Base-by-base conservation (phyloP, 2,113 vertebrate genomes). In the Oenanthe oenanthe region DNA sequence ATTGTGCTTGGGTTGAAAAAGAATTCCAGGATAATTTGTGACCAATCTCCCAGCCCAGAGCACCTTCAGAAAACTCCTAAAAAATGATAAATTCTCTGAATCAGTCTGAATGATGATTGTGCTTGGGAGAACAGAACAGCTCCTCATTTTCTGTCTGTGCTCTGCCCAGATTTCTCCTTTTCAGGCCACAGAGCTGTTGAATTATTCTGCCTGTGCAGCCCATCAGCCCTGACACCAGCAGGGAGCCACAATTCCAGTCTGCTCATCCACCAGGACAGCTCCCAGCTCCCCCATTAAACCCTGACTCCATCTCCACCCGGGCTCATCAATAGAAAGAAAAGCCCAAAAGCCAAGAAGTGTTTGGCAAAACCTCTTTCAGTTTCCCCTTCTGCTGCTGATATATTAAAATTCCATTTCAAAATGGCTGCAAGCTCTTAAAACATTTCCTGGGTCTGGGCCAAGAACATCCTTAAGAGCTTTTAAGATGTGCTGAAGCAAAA, bases 211-310 rank as follows among this genome's bases (percentile, higher is more conserved):
- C 67, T 28, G 22, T 12, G 13, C n/a, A 63, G 20, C n/a, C 48
- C 40, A 38, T 21, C 53, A 34, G 8, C 32, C n/a, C 5, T 4
- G 43, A 24, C 43, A 11, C 22, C 36, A 38, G 3, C 0, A 3
- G 54, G 17, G 38, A 13, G 36, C 48, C 3, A 0, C 1, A 60
- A 15, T 29, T 54, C 79, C 76, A 53, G 24, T 3, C 73, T 12
- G 28, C 62, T 29, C 78, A 36, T 12, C 0, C 5, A 58, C 24
- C 4, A 10, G 0, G 0, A 1, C 0, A 3, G 14, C 34, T 53
- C 85, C 7, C 3, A 34, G 24, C 34, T 5, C 10, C 2, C 81
- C 26, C 0, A 1, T 0, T 29, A 89, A 85, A 31, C 1, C 81
- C 50, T 0, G 8, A 70, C 38, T 3, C 57, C 65, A 57, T 12